These are phyloP conservation scores for Pterois miles DNA, from an alignment of 2,797 vertebrate species.

Conservation along the genomic window DNA sequence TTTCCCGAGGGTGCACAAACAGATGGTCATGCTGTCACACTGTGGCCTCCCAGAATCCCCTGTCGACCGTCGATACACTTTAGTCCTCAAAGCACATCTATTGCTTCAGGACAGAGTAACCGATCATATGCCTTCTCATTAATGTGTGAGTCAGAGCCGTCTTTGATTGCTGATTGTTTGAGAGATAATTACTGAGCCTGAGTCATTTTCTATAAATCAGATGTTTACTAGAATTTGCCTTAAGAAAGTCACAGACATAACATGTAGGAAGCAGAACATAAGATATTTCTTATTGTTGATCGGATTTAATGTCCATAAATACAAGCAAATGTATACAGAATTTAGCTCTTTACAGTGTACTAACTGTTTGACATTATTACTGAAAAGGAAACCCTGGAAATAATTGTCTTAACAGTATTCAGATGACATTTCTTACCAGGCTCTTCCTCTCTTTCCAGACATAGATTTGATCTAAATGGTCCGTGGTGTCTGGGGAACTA, in stretches of 20 bases:
- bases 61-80: neutral
- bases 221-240: neutral
- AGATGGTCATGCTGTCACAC: conserved; percentile 57
- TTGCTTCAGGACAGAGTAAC: neutral
- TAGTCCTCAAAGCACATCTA: neutral
- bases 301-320: neutral
- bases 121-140: neutral
- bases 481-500: conserved; percentile 63
- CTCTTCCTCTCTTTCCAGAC: conserved; percentile 21
- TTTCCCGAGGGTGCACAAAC: conserved; percentile 35
- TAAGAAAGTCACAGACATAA: neutral
- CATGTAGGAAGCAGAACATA: neutral
- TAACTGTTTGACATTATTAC: neutral
- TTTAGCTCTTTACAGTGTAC: neutral
- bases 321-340: neutral
- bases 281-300: neutral
- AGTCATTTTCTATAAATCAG: conserved; percentile 17
- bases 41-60: conserved; percentile 33
- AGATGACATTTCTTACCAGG: conserved; percentile 5
- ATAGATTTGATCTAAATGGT: conserved; percentile 42
- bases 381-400: conserved; percentile 8
- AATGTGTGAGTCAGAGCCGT: conserved; percentile 11
- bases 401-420: conserved; percentile 2
- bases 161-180: conserved; percentile 21
- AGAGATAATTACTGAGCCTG: conserved; percentile 8